Base-by-base conservation (phyloP, 2,888 invertebrate genomes). In the Pharmacophagus antenor region DNA sequence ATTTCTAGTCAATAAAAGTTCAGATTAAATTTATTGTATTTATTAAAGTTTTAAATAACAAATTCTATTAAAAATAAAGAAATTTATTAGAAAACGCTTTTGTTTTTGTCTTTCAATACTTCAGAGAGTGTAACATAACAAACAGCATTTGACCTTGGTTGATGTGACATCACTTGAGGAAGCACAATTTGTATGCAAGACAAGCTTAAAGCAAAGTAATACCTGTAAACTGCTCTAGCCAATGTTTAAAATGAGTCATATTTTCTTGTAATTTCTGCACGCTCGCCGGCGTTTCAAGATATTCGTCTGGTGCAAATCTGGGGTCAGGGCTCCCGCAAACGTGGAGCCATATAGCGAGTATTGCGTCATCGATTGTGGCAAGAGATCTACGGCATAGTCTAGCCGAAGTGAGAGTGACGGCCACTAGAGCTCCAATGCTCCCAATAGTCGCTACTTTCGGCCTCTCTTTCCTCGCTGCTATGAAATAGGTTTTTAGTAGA, bases 341-440 rank as follows among this genome's bases (percentile, higher is more conserved):
- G 63, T 90, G 88, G 27, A 90, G 70, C 90, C 90, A 90, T 60
- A 89, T 84, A 15, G 89, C 85, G 51, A 90, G 79, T 10, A 87
- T 73, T 15, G 87, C 90, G 62, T 90, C 90, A 58, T 87, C 80
- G 23, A 77, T 67, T 57, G 75, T 80, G 2, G 88, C 77, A 0
- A 76, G 59, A 8, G 67, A 64, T 20, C 89, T 73, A 7, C 84
- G 80, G 64, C 90, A 88, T 0, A 90, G 70, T 53, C 83, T 77
- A 5, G 90, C 89, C 31, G 84, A 82, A 10, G 79, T 85, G 12
- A 81, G 50, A 56, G 85, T 84, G 12, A 72, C 68, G 2, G 79
- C 70, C 8, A 85, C 76, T 22, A 90, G 68, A 10, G 84, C 76
- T 12, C 70, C 72, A 77, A 90, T 84, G 58, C 80, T 82, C 0